Conservation (phyloP, 2,888 invertebrate genomes). For the Encarsia formosa region DNA sequence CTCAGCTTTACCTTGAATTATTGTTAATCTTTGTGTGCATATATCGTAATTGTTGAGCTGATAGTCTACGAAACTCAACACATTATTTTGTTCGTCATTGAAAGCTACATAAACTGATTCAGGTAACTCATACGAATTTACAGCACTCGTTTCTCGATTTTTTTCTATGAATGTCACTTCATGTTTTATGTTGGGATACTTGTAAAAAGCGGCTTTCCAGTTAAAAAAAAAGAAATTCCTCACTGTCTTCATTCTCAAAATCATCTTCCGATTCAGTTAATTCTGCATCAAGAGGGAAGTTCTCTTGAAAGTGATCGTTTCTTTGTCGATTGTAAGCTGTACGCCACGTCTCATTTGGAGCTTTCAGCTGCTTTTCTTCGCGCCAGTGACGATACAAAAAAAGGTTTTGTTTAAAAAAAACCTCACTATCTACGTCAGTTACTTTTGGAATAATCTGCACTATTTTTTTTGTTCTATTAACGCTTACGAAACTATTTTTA, state of each 20-base stretch:
- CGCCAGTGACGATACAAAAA: not conserved
- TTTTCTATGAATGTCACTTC: not conserved
- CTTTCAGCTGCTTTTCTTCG: not conserved
- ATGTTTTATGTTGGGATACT: not conserved
- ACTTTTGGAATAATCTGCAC: not conserved
- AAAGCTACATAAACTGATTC: not conserved
- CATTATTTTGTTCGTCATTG: not conserved
- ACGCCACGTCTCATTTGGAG: not conserved
- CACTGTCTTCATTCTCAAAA: not conserved
- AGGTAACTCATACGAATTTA: not conserved
- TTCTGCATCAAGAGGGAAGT: not conserved
- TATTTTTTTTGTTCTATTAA: not conserved
- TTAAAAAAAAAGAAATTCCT: no score
- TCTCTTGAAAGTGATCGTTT: not conserved
- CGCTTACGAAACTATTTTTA: not conserved
- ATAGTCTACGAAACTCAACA: not conserved
- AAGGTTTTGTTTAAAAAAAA: not conserved
- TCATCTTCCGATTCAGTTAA: not conserved
- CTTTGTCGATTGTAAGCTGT: not conserved
- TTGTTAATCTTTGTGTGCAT: not conserved
- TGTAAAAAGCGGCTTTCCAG: not conserved
- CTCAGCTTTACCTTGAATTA: not conserved
- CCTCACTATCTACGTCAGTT: not conserved
- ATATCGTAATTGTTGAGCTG: not conserved
- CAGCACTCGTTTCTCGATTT: not conserved